Conservation (phyloP, 2,797 vertebrate species). For the Triplophysa yarkandensis region DNA sequence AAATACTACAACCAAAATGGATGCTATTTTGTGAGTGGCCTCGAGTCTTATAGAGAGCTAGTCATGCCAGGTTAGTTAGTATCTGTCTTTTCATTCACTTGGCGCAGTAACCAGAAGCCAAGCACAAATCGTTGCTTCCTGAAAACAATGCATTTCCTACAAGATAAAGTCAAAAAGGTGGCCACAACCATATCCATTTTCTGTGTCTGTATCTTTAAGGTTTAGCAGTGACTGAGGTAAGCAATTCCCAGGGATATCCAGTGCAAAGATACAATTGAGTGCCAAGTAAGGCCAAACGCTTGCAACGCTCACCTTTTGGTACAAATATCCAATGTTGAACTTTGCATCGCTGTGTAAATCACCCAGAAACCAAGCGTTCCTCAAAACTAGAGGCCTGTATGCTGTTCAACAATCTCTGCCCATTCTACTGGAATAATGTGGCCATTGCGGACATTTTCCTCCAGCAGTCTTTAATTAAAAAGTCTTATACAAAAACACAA, state of each 20-base stretch:
- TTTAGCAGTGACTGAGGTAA: slow-evolving; percentile 34
- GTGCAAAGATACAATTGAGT: slow-evolving; percentile 6
- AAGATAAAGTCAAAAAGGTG: slow-evolving; percentile 40
- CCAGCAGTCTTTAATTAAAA: slow-evolving; percentile 46
- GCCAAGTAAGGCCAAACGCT: slow-evolving; percentile 1
- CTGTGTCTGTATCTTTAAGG: slow-evolving; percentile 27
- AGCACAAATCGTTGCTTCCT: slow-evolving; percentile 34
- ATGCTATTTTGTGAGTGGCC: background rate
- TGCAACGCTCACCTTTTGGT: slow-evolving; percentile 9
- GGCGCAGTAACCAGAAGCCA: slow-evolving; percentile 1
- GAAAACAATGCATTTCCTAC: slow-evolving; percentile 39
- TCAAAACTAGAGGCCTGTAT: slow-evolving; percentile 9
- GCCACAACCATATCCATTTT: slow-evolving; percentile 23
- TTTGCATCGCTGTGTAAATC: background rate
- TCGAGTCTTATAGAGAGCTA: slow-evolving; percentile 9
- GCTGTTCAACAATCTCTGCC: slow-evolving; percentile 24
- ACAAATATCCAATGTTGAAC: slow-evolving; percentile 13
- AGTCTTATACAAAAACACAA: slow-evolving; percentile 32
- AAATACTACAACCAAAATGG: background rate
- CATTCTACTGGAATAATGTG: slow-evolving; percentile 39
- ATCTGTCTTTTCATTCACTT: slow-evolving; percentile 3
- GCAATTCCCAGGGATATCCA: slow-evolving; percentile 23
- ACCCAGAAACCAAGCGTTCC: background rate
- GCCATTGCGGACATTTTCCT: slow-evolving; percentile 30
- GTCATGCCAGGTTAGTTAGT: background rate